Evolutionary conservation across 2,888 invertebrate species (phyloP), one percentile per base, ranked within the genome.

Genomic region (Pocota personata): DNA sequence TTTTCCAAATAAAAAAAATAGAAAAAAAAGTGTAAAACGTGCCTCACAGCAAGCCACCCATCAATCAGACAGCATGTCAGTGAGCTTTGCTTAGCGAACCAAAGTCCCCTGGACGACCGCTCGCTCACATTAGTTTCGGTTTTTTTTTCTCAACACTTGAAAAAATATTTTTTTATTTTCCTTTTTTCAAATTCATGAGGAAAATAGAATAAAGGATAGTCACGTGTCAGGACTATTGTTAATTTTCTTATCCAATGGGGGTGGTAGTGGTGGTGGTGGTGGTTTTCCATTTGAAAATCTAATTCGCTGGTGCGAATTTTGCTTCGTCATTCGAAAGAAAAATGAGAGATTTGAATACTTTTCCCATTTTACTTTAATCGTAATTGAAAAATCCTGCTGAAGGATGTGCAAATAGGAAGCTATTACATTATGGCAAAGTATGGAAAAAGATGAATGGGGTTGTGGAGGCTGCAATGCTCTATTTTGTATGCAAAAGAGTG

Each of bases 181-280:
- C 10, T 19, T 46, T 43, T 73, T 30, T 50, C 24, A 72, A 76
- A 64, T 75, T 73, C 79, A 84, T 67, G 43, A 52, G 43, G 67
- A 84, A 87, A 69, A 76, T 75, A 58, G 55, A 72, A 64, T 46
- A 77, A 73, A 76, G 67, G 52, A 72, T 32, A 86, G 87, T 82
- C 87, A 87, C 87, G 87, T 87, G 87, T 72, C 87, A 55, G 58
- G 72, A 67, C 66, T 82, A 82, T 82, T 82, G 87, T 87, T 87
- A 82, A 87, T 87, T 82, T 80, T 82, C 75, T 21, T 72, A 60
- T 75, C 69, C 82, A 67, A 66, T 66, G 73, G 66, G 58, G 78
- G 71, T 19, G 40, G 1, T 7, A 32, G 21, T 16, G 60, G 60
- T 46, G 50, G 19, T 48, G 75, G 10, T 57, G 73, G 62, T 66